phyloP scores from a whole-genome alignment of 92 coral and sea anemone species.

The Porites divaricata region DNA sequence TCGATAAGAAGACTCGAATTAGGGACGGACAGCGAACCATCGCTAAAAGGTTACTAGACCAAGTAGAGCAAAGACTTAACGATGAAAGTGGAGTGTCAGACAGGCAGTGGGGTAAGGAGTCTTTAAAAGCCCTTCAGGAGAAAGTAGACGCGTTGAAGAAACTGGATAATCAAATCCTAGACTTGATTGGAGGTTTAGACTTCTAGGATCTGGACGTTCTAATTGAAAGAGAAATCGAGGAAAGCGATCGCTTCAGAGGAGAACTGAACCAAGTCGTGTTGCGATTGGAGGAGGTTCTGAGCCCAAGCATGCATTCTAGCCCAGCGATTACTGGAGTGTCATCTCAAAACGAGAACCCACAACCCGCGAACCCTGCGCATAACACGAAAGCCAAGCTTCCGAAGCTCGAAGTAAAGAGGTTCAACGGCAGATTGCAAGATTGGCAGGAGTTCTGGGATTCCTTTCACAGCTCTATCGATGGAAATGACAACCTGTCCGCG shows the following conservation, averaged over 20 bases:
- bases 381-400: neutral
- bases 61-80: neutral
- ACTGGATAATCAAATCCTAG: slow-evolving; percentile 9
- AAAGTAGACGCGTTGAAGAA: neutral
- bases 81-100: slow-evolving; percentile 13
- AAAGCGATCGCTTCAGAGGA: slow-evolving; percentile 29
- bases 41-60: neutral
- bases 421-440: slow-evolving; percentile 48
- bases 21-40: neutral
- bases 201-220: neutral
- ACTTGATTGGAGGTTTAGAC: slow-evolving; percentile 4
- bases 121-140: neutral
- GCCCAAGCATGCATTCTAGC: neutral
- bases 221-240: slow-evolving; percentile 42
- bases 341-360: neutral
- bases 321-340: neutral
- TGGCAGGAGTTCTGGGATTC: slow-evolving; percentile 82
- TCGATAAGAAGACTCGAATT: neutral
- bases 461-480: slow-evolving; percentile 54
- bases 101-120: slow-evolving; percentile 3
- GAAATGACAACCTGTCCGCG: slow-evolving; percentile 35
- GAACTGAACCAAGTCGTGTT: slow-evolving; percentile 27
- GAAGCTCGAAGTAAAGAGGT: slow-evolving; percentile 48
- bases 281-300: slow-evolving; percentile 22
- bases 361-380: neutral